Conservation (phyloP, 1,140 invertebrate species). For the Ganaspis sp. region DNA sequence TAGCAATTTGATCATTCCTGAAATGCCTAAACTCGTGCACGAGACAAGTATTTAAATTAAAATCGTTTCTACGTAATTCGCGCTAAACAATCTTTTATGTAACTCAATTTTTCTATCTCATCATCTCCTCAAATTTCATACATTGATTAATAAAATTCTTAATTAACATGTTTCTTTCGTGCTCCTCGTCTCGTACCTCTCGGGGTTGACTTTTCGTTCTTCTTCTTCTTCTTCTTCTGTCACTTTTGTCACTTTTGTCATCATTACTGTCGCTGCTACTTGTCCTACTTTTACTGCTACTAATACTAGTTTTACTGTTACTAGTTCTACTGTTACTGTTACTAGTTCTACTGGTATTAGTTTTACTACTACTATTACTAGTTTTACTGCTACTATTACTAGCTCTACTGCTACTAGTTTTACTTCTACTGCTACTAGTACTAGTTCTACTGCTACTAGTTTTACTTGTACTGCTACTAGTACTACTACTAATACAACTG, state of each 20-base stretch:
- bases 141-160: conserved; percentile 25
- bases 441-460: too few species aligned
- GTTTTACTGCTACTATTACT: too few species aligned
- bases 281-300: too few species aligned
- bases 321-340: too few species aligned
- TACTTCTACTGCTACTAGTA: too few species aligned
- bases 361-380: too few species aligned
- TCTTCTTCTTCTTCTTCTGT: conserved; percentile 1
- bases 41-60: conserved; percentile 82
- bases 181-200: conserved; percentile 17
- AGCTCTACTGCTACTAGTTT: too few species aligned
- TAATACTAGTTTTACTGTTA: too few species aligned
- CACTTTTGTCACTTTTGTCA: background rate
- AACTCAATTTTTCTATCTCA: background rate
- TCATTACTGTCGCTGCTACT: background rate
- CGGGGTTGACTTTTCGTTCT: conserved; percentile 22
- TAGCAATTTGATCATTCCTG: conserved; percentile 76
- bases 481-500: too few species aligned
- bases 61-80: conserved; percentile 13
- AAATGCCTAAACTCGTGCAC: conserved; percentile 82
- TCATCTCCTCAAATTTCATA: conserved; percentile 1
- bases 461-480: too few species aligned
- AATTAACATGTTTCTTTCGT: background rate
- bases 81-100: background rate
- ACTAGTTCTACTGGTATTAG: too few species aligned